Conservation (phyloP, 2,888 invertebrate species). For the Stictocephala bisonia region DNA sequence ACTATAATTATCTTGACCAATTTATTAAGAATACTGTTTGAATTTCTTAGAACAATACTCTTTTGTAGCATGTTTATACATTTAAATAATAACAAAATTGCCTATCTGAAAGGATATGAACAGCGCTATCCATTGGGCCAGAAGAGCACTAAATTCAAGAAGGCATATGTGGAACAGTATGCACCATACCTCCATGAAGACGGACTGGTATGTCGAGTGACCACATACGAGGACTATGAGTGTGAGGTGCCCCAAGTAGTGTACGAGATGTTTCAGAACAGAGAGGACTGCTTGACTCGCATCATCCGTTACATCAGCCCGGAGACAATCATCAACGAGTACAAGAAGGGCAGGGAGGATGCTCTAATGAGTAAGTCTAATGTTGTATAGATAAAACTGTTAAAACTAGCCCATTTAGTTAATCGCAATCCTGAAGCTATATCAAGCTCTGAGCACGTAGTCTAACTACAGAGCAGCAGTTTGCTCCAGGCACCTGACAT, state of each 20-base stretch:
- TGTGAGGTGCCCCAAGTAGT: conserved; percentile 64
- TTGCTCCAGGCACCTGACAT: no score
- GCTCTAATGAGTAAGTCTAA: conserved; percentile 73
- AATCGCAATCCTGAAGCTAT: no score
- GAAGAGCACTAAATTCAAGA: conserved; percentile 77
- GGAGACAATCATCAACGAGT: conserved; percentile 71
- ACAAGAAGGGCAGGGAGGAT: conserved; percentile 75
- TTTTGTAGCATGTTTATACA: no score
- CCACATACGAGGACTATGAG: conserved; percentile 72
- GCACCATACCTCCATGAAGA: conserved; percentile 80
- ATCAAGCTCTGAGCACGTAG: no score
- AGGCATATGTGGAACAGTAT: conserved; percentile 79
- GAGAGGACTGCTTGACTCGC: conserved; percentile 73
- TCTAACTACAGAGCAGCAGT: no score
- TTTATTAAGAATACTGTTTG: no score
- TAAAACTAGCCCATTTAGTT: no score
- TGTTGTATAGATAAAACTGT: not conserved
- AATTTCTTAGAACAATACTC: no score
- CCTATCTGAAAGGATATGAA: conserved; percentile 74
- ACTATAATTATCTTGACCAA: no score
- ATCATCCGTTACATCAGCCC: conserved; percentile 68
- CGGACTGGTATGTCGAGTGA: conserved; percentile 76
- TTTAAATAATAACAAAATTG: no score
- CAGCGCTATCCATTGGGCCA: conserved; percentile 80
- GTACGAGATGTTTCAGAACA: conserved; percentile 68